Percentiles rank a stretch among this genome's conserved stretches.
These are phyloP conservation scores for Digitonthophagus gazella DNA, from an alignment of 2,888 invertebrate genomes.

Conservation along the genomic window DNA sequence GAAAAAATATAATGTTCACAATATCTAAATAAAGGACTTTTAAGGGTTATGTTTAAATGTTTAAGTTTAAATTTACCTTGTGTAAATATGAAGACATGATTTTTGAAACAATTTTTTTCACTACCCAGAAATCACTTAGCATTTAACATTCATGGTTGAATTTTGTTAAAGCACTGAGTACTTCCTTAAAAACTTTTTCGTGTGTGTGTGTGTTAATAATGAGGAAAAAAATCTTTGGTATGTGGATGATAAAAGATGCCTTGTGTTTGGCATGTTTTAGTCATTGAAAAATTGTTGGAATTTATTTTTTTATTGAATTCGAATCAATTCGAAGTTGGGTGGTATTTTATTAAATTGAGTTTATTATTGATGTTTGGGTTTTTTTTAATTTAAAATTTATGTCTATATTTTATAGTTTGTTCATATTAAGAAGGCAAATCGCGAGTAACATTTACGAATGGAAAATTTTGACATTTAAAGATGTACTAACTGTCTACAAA, in stretches of 20 bases:
- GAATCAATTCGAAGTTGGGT: conserved; percentile 7
- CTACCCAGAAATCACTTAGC: background rate
- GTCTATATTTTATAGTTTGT: too few species aligned
- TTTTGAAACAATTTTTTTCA: background rate
- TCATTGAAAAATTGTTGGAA: background rate
- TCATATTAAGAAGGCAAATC: too few species aligned
- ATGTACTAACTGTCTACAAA: too few species aligned
- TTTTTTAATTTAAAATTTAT: too few species aligned
- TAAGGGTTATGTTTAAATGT: background rate
- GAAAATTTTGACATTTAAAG: too few species aligned
- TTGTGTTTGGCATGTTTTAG: background rate
- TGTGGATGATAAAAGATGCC: background rate
- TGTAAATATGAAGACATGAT: background rate
- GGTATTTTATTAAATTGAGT: too few species aligned
- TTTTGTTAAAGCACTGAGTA: background rate
- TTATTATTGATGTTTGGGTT: too few species aligned
- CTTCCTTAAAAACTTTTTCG: background rate
- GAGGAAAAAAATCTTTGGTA: background rate
- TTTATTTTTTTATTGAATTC: too few species aligned
- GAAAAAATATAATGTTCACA: too few species aligned
- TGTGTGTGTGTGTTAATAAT: background rate
- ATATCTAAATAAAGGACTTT: too few species aligned
- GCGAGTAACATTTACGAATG: too few species aligned
- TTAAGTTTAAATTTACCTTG: background rate
- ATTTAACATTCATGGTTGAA: conserved; percentile 7